Evolutionary conservation across 2,888 invertebrate genomes (phyloP).

Genomic region (Macrosoma leucophasiata): DNA sequence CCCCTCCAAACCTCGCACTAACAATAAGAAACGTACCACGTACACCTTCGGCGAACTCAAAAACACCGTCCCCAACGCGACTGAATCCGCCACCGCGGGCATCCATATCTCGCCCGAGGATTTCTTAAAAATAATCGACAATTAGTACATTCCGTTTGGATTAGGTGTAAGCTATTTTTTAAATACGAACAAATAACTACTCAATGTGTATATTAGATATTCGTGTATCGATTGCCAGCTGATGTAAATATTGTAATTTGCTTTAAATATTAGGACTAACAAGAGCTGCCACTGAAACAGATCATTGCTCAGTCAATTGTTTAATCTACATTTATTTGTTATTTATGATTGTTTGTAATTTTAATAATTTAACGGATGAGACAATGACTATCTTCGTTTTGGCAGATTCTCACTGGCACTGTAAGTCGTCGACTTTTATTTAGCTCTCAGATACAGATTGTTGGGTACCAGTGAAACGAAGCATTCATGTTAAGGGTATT

Average conservation of each 20-base stretch:
- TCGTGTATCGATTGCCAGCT: constrained; percentile 46
- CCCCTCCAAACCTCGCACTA: constrained; percentile 25
- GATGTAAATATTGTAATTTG: constrained; percentile 73
- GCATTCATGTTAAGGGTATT: too few relatives aligned
- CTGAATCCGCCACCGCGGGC: constrained; percentile 38
- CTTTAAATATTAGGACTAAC: constrained; percentile 62
- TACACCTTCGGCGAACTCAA: constrained; percentile 70
- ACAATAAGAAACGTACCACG: constrained; percentile 37
- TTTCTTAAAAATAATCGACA: constrained; percentile 59
- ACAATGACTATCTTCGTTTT: too few relatives aligned
- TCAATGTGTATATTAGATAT: constrained; percentile 56
- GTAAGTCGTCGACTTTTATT: too few relatives aligned
- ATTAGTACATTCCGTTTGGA: constrained; percentile 35
- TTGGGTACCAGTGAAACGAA: too few relatives aligned
- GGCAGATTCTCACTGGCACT: too few relatives aligned
- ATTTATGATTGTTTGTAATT: too few relatives aligned
- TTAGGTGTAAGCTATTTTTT: constrained; percentile 31
- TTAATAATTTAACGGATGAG: too few relatives aligned
- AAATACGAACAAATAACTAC: constrained; percentile 41
- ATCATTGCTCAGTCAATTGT: constrained; percentile 58
- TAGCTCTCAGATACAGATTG: too few relatives aligned
- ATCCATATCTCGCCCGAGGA: constrained; percentile 55
- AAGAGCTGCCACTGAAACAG: constrained; percentile 69
- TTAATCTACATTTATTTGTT: too few relatives aligned
- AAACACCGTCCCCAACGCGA: constrained; percentile 56